A percentile compares a stretch with the other conserved stretches of the same genome.
These are phyloP conservation scores for Coracopsis vasa DNA, from an alignment of 2,113 vertebrate genomes.

Conservation along the genomic window DNA sequence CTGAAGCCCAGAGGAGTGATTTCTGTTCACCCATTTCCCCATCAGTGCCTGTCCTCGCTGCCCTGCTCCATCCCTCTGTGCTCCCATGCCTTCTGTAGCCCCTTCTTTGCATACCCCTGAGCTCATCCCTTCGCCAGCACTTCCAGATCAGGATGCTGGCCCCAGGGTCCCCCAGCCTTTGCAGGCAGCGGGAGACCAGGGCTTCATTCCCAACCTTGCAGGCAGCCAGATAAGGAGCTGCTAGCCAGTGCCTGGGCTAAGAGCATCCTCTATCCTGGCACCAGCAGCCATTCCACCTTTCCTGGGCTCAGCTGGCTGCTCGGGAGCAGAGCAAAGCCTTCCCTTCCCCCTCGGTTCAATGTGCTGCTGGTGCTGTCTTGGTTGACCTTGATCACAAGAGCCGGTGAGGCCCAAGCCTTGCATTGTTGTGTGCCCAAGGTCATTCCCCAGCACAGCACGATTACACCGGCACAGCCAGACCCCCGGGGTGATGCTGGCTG, in stretches of 20 bases:
- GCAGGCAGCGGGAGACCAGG: not conserved
- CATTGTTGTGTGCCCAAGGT: constrained; percentile 28
- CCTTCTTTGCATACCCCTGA: accelerated
- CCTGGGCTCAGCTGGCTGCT: accelerated
- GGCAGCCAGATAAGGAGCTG: not conserved
- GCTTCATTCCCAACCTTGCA: not conserved
- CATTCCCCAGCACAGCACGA: not conserved
- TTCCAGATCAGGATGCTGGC: not conserved
- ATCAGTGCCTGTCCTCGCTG: not conserved
- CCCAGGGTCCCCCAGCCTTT: not conserved
- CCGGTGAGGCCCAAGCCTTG: not conserved
- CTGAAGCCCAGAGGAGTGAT: not conserved
- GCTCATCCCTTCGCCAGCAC: not conserved
- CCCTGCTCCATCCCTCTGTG: not conserved
- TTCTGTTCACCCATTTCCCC: not conserved
- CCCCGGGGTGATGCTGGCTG: accelerated
- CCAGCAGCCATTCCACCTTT: not conserved
- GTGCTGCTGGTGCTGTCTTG: not conserved
- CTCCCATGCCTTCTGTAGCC: not conserved
- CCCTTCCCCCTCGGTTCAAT: not conserved
- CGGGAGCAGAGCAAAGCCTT: not conserved
- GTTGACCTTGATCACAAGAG: constrained; percentile 38
- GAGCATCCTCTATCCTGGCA: not conserved
- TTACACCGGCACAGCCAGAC: not conserved
- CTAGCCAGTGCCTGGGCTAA: not conserved